Evolutionary conservation across 2,888 invertebrate species (phyloP).

Genomic region (Pedicia rivosa): DNA sequence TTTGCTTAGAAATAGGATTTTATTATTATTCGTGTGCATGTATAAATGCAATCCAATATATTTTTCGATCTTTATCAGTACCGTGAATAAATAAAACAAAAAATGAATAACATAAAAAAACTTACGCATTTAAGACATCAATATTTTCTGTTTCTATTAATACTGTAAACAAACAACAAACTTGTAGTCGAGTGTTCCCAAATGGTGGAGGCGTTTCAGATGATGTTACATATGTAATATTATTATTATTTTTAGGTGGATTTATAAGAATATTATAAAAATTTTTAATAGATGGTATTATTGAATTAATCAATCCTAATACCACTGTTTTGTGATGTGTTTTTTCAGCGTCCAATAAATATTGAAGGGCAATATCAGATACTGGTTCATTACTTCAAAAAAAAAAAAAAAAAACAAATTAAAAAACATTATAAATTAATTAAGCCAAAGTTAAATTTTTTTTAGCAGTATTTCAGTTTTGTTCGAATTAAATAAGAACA

Average conservation of each 20-base stretch:
- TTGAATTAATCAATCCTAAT: slow-evolving; percentile 43
- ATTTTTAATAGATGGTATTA: slow-evolving; percentile 48
- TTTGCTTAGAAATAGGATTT: not conserved
- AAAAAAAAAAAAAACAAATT: not conserved
- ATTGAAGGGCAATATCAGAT: slow-evolving; percentile 21
- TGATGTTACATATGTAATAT: slow-evolving; percentile 44
- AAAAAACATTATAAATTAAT: too few relatives aligned
- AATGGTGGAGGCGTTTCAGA: slow-evolving; percentile 58
- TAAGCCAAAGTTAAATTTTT: too few relatives aligned
- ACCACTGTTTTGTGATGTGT: slow-evolving; percentile 43
- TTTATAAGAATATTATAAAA: slow-evolving; percentile 48
- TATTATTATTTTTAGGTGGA: slow-evolving; percentile 35
- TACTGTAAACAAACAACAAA: slow-evolving; percentile 61
- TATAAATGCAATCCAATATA: not conserved
- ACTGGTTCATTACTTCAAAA: slow-evolving; percentile 25
- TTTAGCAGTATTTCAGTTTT: too few relatives aligned
- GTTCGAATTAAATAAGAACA: too few relatives aligned
- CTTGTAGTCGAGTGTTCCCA: slow-evolving; percentile 64
- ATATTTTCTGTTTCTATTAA: slow-evolving; percentile 56
- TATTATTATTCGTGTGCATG: not conserved
- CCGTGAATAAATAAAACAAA: too few relatives aligned
- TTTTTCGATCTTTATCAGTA: too few relatives aligned
- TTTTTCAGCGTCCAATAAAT: slow-evolving; percentile 30
- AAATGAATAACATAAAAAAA: too few relatives aligned
- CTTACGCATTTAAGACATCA: slow-evolving; percentile 50